Evolutionary conservation across 2,797 vertebrate species (phyloP), one percentile per base, ranked within the genome.

Genomic region (Toxotes lorentzi): DNA sequence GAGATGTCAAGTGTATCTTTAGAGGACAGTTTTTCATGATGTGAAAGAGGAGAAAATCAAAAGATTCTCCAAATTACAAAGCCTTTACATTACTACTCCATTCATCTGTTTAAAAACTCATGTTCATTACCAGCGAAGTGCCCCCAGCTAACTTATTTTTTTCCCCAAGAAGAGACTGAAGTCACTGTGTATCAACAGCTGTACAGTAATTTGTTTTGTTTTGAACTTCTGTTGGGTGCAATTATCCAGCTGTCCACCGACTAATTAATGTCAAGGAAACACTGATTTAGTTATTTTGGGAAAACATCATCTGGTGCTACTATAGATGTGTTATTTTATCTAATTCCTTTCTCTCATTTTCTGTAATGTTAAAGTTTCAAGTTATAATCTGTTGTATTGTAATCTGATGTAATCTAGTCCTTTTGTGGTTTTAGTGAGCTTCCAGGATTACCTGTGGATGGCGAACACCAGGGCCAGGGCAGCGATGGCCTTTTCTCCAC

Each of bases 401-500:
- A 45, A 58, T 77, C 1, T 35, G 43, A 7, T 41, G 16, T 43
- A 4, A 41, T 51, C 2, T 21, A 1, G 43, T 38, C 12, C 61
- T n/a, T 4, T n/a, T 5, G 14, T 0, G 1, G 30, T 12, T 14
- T 50, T 16, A 16, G 1, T 41, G 13, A 23, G n/a, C 32, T 12
- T 16, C 1, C 24, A 34, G 48, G 38, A 16, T 64, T 77, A 99
- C 98, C 98, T 99, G 93, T 99, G 97, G 71, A 99, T 92, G 13
- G 97, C 97, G 30, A 99, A 98, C 59, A 99, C 69, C 35, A 99
- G 95, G 4, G 98, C 97, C 78, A 99, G 88, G 3, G 98, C 96
- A 1, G 98, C 98, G 50, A 99, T 95, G 8, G 96, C 95, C 79
- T 96, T 99, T 65, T 99, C 98, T 79, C 98, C 98, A 57, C 98